Evolutionary conservation across 53 echinoderm and acorn worm species (phyloP).

Genomic region (Echinarachnius parma): DNA sequence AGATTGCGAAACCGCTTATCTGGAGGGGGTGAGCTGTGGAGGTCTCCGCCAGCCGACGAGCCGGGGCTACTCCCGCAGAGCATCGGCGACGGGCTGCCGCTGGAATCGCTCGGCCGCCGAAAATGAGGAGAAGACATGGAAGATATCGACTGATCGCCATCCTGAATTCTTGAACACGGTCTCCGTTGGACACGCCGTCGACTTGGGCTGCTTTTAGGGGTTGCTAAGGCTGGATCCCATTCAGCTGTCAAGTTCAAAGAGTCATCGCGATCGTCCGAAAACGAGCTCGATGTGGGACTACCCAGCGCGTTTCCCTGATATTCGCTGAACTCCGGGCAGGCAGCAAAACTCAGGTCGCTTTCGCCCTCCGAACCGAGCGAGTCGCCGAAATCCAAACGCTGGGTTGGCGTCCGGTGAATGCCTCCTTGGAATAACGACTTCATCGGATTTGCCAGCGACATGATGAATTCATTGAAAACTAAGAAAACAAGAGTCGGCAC

Average conservation of each 20-base stretch:
- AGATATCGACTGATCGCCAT: slow-evolving; percentile 2
- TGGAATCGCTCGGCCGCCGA: slow-evolving; percentile 39
- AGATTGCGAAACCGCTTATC: slow-evolving; percentile 87
- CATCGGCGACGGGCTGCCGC: slow-evolving; percentile 7
- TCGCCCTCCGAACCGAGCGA: slow-evolving; percentile 65
- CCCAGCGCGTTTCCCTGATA: slow-evolving; percentile 29
- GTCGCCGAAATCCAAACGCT: slow-evolving; percentile 79
- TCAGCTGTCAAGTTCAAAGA: slow-evolving; percentile 47
- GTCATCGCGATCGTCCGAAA: slow-evolving; percentile 50
- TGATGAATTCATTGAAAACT: slow-evolving; percentile 16
- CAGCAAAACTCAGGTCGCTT: slow-evolving; percentile 56
- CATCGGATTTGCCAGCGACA: slow-evolving; percentile 58
- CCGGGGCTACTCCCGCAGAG: slow-evolving; percentile 26
- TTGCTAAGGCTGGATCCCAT: slow-evolving; percentile 87
- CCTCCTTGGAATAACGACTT: slow-evolving; percentile 51
- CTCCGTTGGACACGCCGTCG: slow-evolving; percentile 28
- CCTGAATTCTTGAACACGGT: slow-evolving; percentile 23
- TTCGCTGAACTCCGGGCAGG: slow-evolving; percentile 26
- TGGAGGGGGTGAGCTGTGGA: slow-evolving; percentile 55
- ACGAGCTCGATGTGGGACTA: slow-evolving; percentile 56
- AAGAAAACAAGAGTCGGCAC: too few species aligned
- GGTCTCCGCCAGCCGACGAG: slow-evolving; percentile 15
- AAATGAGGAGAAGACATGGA: slow-evolving; percentile 41
- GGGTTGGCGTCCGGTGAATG: slow-evolving; percentile 57
- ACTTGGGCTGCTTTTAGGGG: slow-evolving; percentile 76